Base-by-base conservation (phyloP, 1,140 invertebrate genomes). In the Venustaconcha ellipsiformis region DNA sequence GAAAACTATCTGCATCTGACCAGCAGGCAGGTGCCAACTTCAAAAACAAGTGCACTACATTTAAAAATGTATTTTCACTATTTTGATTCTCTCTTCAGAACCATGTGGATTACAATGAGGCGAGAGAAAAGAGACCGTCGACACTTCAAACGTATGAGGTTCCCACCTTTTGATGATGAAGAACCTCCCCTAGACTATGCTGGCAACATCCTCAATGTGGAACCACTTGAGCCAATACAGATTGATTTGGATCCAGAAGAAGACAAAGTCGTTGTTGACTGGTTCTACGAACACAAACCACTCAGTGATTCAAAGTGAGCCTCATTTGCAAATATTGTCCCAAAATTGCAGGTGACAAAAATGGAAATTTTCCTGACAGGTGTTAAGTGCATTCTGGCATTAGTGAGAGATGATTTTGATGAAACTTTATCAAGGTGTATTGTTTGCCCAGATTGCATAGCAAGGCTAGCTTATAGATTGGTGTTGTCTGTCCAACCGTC, bases 61-160 rank as follows among this genome's bases (percentile, higher is more conserved):
- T 1, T 37, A 8, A 37, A 37, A 37, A 37, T 37, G 37, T 37
- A 37, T 59, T 6, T 14, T 13, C 57, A 17, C n/a, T 74, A 17
- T n/a, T 62, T 74, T 60, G 18, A 58, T 69, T 76, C 72, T 79
- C 30, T 80, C 88, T 87, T 64, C 80, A 95, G 95, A 66, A 98
- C 98, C 11, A 99, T 99, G 98, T 99, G 99, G 99, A 99, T 99
- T 80, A 99, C 99, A 97, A 99, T 99, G 98, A 92, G 99, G 82
- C 92, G 99, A 81, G 99, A 99, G 87, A 99, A 99, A 90, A 91
- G 99, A 78, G 99, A 99, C 93, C 94, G 99, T 88, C 93, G 98
- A 58, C 99, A 99, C 90, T 99, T 99, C 87, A 99, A 99, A 90
- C 92, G 99, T 80, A 99, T 99, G 99, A 92, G 99, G 82, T 99